Conservation (phyloP, 2,797 vertebrate genomes). For the Naso thynnoides region DNA sequence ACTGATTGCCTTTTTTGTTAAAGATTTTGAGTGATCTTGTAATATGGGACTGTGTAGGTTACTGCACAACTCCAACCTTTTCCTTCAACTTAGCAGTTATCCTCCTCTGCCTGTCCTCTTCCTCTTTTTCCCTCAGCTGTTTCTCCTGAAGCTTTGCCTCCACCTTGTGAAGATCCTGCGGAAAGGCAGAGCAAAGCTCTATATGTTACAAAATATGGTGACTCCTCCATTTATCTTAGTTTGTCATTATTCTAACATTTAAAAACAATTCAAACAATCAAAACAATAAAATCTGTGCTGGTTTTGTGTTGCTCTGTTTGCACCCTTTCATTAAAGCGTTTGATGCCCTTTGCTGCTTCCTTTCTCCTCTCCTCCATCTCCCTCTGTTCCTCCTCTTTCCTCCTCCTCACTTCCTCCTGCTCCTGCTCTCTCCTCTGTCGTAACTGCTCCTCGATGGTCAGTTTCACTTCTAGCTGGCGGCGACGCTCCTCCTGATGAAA, state of each 20-base stretch:
- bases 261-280: too few relatives aligned
- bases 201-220: background rate
- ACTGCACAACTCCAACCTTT: constrained; percentile 80
- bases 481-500: constrained; percentile 78
- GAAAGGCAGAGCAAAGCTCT: constrained; percentile 22
- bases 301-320: background rate
- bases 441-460: constrained; percentile 82
- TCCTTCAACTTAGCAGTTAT: constrained; percentile 86
- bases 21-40: background rate
- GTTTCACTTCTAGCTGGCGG: constrained; percentile 83
- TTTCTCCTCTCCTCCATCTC: constrained; percentile 86
- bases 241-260: background rate
- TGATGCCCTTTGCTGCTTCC: constrained; percentile 81
- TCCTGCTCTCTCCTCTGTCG: constrained; percentile 85
- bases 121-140: constrained; percentile 83
- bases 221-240: background rate
- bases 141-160: constrained; percentile 86
- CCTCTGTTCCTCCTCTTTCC: constrained; percentile 78
- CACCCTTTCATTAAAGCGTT: constrained; percentile 88
- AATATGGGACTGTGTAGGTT: background rate
- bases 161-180: constrained; percentile 89
- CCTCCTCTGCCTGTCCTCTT: constrained; percentile 84
- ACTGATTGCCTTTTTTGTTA: background rate
- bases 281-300: background rate
- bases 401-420: constrained; percentile 78